A percentile compares a stretch with the other conserved stretches of the same genome.
Evolutionary conservation across 1,140 invertebrate genomes (phyloP).

Genomic region (Pachypsylla venusta): DNA sequence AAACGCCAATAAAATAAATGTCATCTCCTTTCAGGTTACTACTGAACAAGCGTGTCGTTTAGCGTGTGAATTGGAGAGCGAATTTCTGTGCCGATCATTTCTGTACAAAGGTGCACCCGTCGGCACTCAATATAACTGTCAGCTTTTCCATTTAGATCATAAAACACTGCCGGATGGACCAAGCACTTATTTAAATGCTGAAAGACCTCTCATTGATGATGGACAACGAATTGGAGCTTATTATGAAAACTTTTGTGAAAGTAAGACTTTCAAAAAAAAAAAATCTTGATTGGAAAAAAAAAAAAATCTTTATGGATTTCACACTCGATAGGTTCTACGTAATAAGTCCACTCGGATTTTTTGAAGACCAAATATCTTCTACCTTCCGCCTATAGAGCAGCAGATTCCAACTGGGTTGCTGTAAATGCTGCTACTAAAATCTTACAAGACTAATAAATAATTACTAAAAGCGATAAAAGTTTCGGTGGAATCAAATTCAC

Average conservation of each 20-base stretch:
- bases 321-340: background rate
- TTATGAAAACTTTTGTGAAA: constrained; percentile 78
- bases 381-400: too few species aligned
- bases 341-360: background rate
- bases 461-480: too few species aligned
- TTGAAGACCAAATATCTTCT: background rate
- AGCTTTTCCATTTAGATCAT: constrained; percentile 83
- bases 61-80: constrained; percentile 81
- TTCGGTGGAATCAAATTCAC: too few species aligned
- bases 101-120: constrained; percentile 61
- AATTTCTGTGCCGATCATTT: constrained; percentile 83
- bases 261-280: constrained; percentile 30
- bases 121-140: constrained; percentile 69
- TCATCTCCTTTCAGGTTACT: constrained; percentile 47
- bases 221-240: constrained; percentile 77
- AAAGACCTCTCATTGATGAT: constrained; percentile 76
- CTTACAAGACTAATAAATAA: too few species aligned
- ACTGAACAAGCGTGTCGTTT: constrained; percentile 67
- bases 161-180: constrained; percentile 80
- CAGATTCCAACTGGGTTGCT: too few species aligned
- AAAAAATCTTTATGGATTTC: too few species aligned
- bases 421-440: too few species aligned
- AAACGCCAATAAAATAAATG: too few species aligned
- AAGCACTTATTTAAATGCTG: constrained; percentile 72
- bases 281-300: background rate